Percentiles rank a stretch among this genome's conserved stretches.
Conservation (phyloP, 2,113 vertebrate genomes). For the Lamprologus lemairii region DNA sequence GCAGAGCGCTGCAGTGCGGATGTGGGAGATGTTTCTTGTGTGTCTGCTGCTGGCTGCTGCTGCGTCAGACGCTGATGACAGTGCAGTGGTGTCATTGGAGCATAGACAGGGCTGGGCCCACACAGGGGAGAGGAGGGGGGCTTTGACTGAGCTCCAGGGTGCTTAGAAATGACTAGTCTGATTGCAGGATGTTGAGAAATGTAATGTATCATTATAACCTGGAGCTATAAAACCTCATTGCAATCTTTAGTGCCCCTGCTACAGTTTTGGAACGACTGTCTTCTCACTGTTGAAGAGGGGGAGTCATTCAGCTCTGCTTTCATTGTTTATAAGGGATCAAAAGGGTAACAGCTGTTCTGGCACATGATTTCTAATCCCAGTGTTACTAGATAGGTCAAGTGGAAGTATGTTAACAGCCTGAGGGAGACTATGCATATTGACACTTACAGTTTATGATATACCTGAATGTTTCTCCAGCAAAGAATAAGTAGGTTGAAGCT, state of each 20-base stretch:
- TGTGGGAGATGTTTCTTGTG: conserved; percentile 4
- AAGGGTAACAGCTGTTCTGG: not conserved
- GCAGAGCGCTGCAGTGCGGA: conserved; percentile 56
- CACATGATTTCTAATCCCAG: not conserved
- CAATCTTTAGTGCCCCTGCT: not conserved
- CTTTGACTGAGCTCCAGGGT: conserved; percentile 1
- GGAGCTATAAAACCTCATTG: conserved; percentile 13
- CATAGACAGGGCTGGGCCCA: conserved; percentile 41
- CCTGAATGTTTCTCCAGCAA: not conserved
- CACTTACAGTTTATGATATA: not conserved
- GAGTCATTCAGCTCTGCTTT: not conserved
- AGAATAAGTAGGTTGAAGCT: not conserved
- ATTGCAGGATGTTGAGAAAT: conserved; percentile 26
- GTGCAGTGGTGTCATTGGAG: conserved; percentile 55
- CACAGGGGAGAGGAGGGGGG: not conserved
- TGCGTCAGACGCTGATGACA: conserved; percentile 55
- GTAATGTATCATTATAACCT: conserved; percentile 7
- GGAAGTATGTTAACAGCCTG: not conserved
- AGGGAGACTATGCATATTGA: not conserved
- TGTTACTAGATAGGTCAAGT: not conserved
- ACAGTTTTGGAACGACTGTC: not conserved
- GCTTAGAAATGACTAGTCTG: conserved; percentile 34
- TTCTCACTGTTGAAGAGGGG: not conserved
- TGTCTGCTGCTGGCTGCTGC: conserved; percentile 18
- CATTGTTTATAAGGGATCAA: not conserved